Evolutionary conservation across 2,888 invertebrate genomes (phyloP), one percentile per base, ranked within the genome.

Genomic region (Morinoia aosen): DNA sequence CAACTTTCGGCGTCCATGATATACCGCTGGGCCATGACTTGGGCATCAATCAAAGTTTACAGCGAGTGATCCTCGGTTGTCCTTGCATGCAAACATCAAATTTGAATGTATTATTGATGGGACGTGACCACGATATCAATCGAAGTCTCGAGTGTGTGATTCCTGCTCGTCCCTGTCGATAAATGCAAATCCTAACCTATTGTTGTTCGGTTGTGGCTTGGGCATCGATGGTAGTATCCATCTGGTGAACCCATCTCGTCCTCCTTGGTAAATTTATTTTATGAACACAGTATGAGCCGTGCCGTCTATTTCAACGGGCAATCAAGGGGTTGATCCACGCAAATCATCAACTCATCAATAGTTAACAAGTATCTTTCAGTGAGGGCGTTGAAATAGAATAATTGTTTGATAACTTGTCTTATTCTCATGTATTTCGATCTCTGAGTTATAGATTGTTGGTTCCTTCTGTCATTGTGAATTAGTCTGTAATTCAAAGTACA

Each of bases 51-150:
- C 76, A 33, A 76, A 76, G 33, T 76, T 33, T 76, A 33, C 25
- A 33, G 33, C 76, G 76, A 76, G 76, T 76, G 76, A 76, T 76
- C 76, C 76, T 76, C 76, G 10, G 76, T 76, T 33, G 76, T 76
- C 76, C 76, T 76, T 76, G 76, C 76, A 76, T 76, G 76, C 33
- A 76, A 33, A 76, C 76, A 76, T 76, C 76, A 76, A 33, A 76
- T 76, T 76, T 76, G 19, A 76, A 76, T 76, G 33, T 76, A 76
- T 76, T 76, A 76, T 76, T 76, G 8, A 76, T 76, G 76, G 76
- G 76, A 76, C 76, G 76, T 76, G 76, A 76, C 76, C 25, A 76
- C 76, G 76, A 76, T 76, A 76, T 76, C 76, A 76, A 76, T 76
- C 76, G 25, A 76, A 76, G 76, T 76, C 33, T 76, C 33, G 76